Percentiles rank a stretch among this genome's conserved stretches.
phyloP scores from a whole-genome alignment of 2,797 vertebrate genomes.

The Scyliorhinus canicula region DNA sequence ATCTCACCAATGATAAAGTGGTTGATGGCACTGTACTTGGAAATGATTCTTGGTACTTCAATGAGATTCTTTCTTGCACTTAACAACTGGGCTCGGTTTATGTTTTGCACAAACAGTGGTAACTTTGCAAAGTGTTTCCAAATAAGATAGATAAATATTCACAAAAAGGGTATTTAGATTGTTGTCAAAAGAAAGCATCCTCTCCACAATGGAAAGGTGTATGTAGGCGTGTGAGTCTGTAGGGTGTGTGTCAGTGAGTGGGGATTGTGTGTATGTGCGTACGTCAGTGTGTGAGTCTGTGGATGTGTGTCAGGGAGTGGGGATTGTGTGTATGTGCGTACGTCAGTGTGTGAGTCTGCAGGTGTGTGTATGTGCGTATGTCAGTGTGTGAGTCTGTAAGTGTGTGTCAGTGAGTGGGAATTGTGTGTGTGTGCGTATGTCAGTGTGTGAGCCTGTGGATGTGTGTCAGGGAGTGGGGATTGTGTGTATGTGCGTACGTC shows the following conservation, averaged over 20 bases:
- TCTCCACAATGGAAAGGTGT: too few relatives aligned
- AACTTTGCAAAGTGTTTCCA: not conserved
- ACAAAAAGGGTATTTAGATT: not conserved
- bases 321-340: not conserved
- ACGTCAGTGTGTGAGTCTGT: not conserved
- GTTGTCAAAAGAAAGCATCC: not conserved
- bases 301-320: not conserved
- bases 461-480: not conserved
- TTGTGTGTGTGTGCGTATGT: not conserved
- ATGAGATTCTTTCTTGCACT: not conserved
- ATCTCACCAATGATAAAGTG: not conserved
- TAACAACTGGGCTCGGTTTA: not conserved
- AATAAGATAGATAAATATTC: not conserved
- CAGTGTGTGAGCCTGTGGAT: not conserved
- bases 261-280: not conserved
- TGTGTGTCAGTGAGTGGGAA: too few relatives aligned
- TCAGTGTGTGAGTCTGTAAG: not conserved
- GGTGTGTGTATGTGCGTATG: not conserved
- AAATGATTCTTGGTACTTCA: not conserved
- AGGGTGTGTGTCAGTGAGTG: not conserved
- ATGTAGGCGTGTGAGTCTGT: not conserved
- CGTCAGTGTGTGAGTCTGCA: not conserved
- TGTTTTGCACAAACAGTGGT: not conserved
- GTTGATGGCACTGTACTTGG: not conserved
- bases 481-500: not conserved